Evolutionary conservation across 1,140 invertebrate species (phyloP).

Genomic region (Solen grandis): DNA sequence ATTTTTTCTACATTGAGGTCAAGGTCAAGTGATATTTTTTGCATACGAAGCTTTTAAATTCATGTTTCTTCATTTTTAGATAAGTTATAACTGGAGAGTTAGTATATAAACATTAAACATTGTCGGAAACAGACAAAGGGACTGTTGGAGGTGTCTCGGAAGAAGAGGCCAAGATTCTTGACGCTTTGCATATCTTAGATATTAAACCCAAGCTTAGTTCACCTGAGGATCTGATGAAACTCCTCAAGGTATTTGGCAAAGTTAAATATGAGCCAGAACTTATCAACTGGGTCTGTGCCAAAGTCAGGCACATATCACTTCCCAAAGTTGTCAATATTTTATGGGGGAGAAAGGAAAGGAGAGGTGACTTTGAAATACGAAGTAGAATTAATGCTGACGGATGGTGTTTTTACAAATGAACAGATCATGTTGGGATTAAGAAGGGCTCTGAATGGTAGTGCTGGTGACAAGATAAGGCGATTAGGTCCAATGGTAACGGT

Average conservation of each 20-base stretch:
- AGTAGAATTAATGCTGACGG: slow-evolving; percentile 6
- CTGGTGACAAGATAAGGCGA: too few relatives aligned
- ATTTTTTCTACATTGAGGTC: too few relatives aligned
- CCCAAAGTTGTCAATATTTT: slow-evolving; percentile 26
- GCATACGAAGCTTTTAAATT: too few relatives aligned
- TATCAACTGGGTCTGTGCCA: background rate
- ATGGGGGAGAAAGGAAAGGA: slow-evolving; percentile 22
- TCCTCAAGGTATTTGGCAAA: background rate
- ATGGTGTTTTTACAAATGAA: slow-evolving; percentile 5
- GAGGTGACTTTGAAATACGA: slow-evolving; percentile 30
- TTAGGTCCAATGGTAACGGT: background rate
- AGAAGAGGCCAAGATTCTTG: background rate
- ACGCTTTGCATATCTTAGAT: slow-evolving; percentile 1
- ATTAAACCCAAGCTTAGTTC: background rate
- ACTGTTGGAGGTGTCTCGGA: background rate
- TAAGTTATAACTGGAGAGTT: too few relatives aligned
- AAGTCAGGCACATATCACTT: slow-evolving; percentile 1
- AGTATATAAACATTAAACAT: too few relatives aligned
- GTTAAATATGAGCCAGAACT: background rate
- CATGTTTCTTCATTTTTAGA: too few relatives aligned
- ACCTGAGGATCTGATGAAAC: slow-evolving; percentile 2
- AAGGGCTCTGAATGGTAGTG: slow-evolving; percentile 11
- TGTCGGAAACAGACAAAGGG: too few relatives aligned
- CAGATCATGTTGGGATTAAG: slow-evolving; percentile 24
- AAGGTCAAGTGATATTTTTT: too few relatives aligned